Evolutionary conservation across 2,888 invertebrate species (phyloP).

Genomic region (Aleiodes testaceus): DNA sequence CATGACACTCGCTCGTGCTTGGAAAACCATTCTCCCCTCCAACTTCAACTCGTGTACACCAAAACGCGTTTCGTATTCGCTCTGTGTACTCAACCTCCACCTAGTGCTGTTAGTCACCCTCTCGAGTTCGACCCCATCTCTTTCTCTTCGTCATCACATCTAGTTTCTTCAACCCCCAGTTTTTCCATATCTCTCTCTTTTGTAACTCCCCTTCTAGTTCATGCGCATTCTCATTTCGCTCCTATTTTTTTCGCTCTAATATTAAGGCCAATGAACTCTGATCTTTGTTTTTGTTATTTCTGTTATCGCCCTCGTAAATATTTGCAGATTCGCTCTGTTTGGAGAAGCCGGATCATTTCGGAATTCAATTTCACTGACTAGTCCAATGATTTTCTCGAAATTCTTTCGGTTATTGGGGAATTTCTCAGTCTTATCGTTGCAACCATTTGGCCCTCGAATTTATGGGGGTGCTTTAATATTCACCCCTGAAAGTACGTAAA

Average conservation of each 20-base stretch:
- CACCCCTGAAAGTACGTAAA: constrained; percentile 16
- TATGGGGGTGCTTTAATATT: no score
- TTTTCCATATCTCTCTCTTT: constrained; percentile 36
- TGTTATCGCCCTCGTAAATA: constrained; percentile 42
- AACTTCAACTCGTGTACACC: constrained; percentile 37
- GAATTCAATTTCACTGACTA: no score
- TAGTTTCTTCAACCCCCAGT: constrained; percentile 16
- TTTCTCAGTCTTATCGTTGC: no score
- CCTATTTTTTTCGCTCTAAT: constrained; percentile 28
- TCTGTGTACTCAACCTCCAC: constrained; percentile 56
- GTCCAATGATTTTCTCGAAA: no score
- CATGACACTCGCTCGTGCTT: constrained; percentile 21
- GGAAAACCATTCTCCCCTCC: constrained; percentile 39
- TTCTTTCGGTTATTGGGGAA: no score
- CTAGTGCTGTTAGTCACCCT: constrained; percentile 64
- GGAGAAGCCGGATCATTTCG: neutral
- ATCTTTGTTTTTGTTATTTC: constrained; percentile 33
- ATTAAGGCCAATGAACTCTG: constrained; percentile 34
- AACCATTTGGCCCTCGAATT: no score
- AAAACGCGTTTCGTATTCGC: constrained; percentile 60
- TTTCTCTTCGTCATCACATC: neutral
- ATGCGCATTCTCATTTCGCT: constrained; percentile 22
- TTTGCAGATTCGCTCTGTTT: constrained; percentile 38
- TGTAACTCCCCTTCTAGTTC: constrained; percentile 4
- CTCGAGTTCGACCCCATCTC: constrained; percentile 39